Base-by-base conservation (phyloP, 2,888 invertebrate genomes). In the Euspilapteryx auroguttella region DNA sequence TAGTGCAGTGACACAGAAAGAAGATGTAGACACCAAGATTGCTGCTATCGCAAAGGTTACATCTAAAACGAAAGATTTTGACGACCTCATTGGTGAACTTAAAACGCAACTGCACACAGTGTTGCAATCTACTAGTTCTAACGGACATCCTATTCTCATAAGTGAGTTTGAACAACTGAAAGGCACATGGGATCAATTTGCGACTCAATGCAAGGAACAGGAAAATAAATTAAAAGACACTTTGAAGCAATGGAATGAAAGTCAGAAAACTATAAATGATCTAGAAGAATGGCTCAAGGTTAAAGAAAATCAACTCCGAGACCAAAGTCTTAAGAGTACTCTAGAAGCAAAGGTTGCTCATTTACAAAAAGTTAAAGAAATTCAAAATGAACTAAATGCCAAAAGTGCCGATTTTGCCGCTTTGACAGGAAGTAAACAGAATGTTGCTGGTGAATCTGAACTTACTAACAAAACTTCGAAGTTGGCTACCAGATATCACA, bases 271-370 rank as follows among this genome's bases (percentile, higher is more conserved):
- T 12, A 80, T 93, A 17, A 88, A 91, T 37, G 81, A 81, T 32
- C 69, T 95, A 2, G 88, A 87, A 45, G 79, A 81, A 26, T 96
- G 95, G 95, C 77, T 93, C 27, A 91, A 89, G 50, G 79, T 85
- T 28, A 89, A 89, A 49, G 95, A 96, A 62, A 80, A 81, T 27
- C 85, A 87, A 49, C 82, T 94, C 0, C 89, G 94, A 57, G 93
- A 94, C 52, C 93, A 93, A 58, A 89, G 90, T 38, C 77, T 94
- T 2, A 91, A 90, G 56, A 92, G 86, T 46, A 89, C 87, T 3
- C 82, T 90, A 17, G 89, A 89, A 39, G 82, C 90, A 2, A 96
- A 96, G 61, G 78, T 82, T 36, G 77, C 79, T 6, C 89, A 94
- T 57, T 66, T 93, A 29, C 82, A 86, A 30, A 90, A 89, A 55